Evolutionary conservation across 2,888 invertebrate species (phyloP), one percentile per base, ranked within the genome.

Genomic region (Amblyjoppa proteus): DNA sequence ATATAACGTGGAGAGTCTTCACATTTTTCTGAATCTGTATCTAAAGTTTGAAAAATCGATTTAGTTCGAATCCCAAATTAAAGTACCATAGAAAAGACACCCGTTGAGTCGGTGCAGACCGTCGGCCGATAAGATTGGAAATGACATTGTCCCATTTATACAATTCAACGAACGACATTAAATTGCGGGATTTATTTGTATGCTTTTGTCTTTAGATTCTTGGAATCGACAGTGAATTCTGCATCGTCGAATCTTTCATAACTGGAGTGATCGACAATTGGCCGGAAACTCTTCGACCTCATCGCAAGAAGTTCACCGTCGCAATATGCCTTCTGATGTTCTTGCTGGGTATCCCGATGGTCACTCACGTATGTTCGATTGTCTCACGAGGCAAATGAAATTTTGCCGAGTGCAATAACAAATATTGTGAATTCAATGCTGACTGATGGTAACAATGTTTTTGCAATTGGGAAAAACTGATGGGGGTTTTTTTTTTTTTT

Each of bases 221-320:
- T 61, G 97, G 97, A 13, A 95, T 97, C 70, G 97, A 97, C 94
- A 97, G 97, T 90, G 97, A 97, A 92, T 97, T 96, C 91, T 96
- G 96, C 85, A 94, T 96, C 84, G 95, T 97, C 11, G 96, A 96
- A 91, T 95, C 95, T 25, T 95, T 96, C 88, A 95, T 96, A 85
- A 95, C 95, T 1, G 96, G 95, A 56, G 92, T 96, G 81, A 94
- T 95, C 31, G 96, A 96, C 91, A 95, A 95, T 89, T 96, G 95
- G 95, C 95, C 96, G 2, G 94, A 95, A 75, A 92, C 92, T 25
- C 92, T 96, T 79, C 93, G 95, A 73, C 95, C 95, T 20, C 95
- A 96, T 90, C 94, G 97, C 77, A 96, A 96, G 90, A 95, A 96
- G 85, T 97, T 97, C 91, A 96, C 97, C 7, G 95, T 95, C 9